Evolutionary conservation across 2,113 vertebrate genomes (phyloP).

Genomic region (Barnardius zonarius): DNA sequence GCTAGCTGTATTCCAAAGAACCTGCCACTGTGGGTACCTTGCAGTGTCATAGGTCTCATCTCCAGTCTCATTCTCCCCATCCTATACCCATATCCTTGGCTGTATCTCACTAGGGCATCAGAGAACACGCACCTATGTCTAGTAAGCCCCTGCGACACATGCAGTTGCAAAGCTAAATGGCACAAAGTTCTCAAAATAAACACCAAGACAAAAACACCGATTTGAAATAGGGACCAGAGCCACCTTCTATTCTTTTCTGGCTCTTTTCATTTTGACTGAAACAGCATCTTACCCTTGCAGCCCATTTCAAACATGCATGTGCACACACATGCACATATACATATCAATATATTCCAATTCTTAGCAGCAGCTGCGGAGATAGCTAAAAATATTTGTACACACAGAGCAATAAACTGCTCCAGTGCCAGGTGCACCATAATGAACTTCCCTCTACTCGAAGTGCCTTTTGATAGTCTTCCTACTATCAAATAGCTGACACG

Average conservation of each 20-base stretch:
- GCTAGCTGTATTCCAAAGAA: not conserved
- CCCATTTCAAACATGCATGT: not conserved
- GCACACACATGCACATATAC: not conserved
- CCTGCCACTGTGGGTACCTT: rapidly evolving
- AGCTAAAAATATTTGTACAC: not conserved
- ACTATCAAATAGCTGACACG: not conserved
- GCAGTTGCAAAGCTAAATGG: not conserved
- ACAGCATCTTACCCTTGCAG: not conserved
- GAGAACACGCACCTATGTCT: rapidly evolving
- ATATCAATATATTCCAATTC: not conserved
- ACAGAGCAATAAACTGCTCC: not conserved
- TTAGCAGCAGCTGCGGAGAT: conserved; percentile 1
- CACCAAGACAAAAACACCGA: rapidly evolving
- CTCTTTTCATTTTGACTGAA: not conserved
- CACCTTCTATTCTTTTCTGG: not conserved
- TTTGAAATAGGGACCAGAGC: not conserved
- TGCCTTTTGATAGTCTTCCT: not conserved
- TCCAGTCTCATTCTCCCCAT: not conserved
- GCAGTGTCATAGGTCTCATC: rapidly evolving
- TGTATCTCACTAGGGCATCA: not conserved
- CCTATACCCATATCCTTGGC: rapidly evolving
- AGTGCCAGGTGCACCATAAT: not conserved
- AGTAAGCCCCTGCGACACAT: not conserved
- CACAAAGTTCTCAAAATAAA: not conserved
- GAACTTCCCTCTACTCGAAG: not conserved